Evolutionary conservation across 2,888 invertebrate genomes (phyloP).

Genomic region (Maniola hyperantus): DNA sequence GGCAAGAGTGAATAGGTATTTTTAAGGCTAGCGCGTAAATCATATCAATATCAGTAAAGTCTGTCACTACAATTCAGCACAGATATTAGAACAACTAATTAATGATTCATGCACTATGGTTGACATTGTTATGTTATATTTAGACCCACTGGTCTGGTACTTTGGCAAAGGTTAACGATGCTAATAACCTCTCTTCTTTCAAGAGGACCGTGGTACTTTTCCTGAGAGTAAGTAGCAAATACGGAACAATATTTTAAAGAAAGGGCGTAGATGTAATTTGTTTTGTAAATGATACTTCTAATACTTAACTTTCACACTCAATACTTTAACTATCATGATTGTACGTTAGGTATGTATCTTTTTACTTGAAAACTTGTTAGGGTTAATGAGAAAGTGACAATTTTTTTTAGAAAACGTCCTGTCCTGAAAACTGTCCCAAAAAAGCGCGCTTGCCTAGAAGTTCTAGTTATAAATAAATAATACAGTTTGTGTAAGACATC

Average conservation of each 20-base stretch:
- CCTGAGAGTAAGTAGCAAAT: slow-evolving; percentile 2
- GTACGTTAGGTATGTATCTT: not conserved
- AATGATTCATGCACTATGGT: too few relatives aligned
- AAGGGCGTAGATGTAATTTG: slow-evolving; percentile 15
- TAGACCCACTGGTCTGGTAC: not conserved
- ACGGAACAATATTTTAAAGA: not conserved
- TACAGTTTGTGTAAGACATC: too few relatives aligned
- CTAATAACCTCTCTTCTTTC: not conserved
- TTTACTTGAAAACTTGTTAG: not conserved
- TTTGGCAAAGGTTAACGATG: not conserved
- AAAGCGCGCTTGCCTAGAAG: too few relatives aligned
- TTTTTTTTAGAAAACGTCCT: not conserved
- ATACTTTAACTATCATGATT: too few relatives aligned
- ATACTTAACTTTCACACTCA: not conserved
- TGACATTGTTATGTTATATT: not conserved
- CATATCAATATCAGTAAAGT: too few relatives aligned
- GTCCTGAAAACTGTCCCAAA: too few relatives aligned
- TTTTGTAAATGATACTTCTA: slow-evolving; percentile 1
- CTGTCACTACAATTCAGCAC: too few relatives aligned
- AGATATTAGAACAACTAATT: too few relatives aligned
- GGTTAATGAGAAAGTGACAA: not conserved
- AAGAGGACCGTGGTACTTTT: not conserved
- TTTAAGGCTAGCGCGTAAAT: too few relatives aligned
- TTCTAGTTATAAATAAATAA: too few relatives aligned
- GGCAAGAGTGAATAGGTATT: too few relatives aligned